Conservation (phyloP, 2,888 invertebrate species). For the Sarcophaga caerulescens region DNA sequence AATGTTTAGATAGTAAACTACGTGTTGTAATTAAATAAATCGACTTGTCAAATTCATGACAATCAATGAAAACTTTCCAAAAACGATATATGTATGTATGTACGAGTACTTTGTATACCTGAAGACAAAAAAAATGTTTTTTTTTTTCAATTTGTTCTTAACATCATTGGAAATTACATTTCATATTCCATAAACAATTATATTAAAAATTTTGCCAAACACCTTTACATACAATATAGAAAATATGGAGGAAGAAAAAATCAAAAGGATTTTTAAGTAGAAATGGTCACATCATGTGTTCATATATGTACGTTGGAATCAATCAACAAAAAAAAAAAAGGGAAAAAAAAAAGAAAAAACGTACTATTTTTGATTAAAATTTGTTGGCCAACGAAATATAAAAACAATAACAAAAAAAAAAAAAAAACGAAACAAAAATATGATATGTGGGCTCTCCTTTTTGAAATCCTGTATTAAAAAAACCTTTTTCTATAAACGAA, state of each 20-base stretch:
- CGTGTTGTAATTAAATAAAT: too few species aligned
- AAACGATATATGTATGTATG: too few species aligned
- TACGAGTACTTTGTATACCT: too few species aligned
- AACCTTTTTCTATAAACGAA: conserved; percentile 56
- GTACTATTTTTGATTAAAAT: conserved; percentile 69
- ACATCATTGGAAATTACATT: not conserved
- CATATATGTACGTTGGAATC: conserved; percentile 59
- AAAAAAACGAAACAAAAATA: not conserved
- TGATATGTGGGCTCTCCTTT: not conserved
- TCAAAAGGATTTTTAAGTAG: not conserved
- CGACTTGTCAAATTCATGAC: too few species aligned
- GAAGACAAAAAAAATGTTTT: too few species aligned
- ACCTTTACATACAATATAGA: conserved; percentile 10
- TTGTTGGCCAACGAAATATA: conserved; percentile 52
- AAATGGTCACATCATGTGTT: conserved; percentile 5
- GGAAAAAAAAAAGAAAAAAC: not conserved
- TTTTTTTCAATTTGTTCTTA: not conserved
- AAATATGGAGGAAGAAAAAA: not conserved
- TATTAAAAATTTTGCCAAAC: not conserved
- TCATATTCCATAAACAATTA: not conserved
- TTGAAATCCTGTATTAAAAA: conserved; percentile 19
- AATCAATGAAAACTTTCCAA: too few species aligned
- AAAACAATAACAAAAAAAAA: conserved; percentile 37
- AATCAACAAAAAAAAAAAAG: conserved; percentile 51
- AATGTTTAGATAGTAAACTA: too few species aligned